Evolutionary conservation across 2,113 vertebrate genomes (phyloP).

Genomic region (Spermophilus dauricus): DNA sequence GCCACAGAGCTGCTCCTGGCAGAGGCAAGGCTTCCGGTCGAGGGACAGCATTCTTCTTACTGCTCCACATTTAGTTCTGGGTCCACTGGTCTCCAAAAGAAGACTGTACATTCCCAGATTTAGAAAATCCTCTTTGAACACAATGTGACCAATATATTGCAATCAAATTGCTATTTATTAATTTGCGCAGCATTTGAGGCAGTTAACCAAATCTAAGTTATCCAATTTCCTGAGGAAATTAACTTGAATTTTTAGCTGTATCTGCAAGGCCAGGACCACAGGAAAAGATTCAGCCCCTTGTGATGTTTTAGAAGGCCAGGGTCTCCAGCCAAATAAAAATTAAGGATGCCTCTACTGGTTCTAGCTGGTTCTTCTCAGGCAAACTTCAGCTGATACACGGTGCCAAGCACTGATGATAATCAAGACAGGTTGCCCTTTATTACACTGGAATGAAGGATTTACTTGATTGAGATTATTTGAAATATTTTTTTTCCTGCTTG

Average conservation of each 20-base stretch:
- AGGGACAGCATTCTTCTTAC: not conserved
- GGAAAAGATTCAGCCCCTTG: not conserved
- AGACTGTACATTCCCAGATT: not conserved
- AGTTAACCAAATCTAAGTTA: not conserved
- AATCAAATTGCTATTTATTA: not conserved
- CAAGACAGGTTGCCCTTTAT: not conserved
- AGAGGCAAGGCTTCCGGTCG: no score
- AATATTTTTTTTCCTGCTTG: not conserved
- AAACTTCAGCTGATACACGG: no score
- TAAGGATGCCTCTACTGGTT: not conserved
- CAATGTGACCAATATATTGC: not conserved
- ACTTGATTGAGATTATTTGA: not conserved
- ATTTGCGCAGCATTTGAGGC: not conserved
- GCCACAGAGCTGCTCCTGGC: not conserved
- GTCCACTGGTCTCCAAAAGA: not conserved
- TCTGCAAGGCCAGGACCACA: not conserved
- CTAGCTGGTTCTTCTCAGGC: not conserved
- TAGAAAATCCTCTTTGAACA: not conserved
- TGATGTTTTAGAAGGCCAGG: not conserved
- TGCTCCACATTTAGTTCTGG: not conserved
- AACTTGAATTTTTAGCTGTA: not conserved
- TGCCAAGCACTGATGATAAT: not conserved
- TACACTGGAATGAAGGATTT: not conserved
- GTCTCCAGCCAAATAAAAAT: not conserved
- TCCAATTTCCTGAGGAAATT: slow-evolving; percentile 20